These are phyloP conservation scores for Chaetogeoica ovagalla DNA, from an alignment of 2,888 invertebrate genomes.

Conservation along the genomic window DNA sequence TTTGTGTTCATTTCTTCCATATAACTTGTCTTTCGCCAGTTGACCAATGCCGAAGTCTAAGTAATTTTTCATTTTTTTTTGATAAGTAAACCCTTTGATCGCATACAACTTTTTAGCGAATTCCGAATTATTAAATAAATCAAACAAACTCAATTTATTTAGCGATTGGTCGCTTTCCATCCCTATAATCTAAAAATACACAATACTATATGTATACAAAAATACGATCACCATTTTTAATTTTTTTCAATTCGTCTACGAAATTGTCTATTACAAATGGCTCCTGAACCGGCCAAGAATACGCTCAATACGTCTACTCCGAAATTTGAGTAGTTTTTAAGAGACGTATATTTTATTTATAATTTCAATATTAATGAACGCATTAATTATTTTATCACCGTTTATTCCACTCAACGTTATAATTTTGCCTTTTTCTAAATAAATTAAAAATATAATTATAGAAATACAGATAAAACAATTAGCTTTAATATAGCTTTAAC, in stretches of 20 bases:
- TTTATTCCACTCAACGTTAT: not conserved
- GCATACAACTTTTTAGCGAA: not conserved
- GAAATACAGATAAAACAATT: no score
- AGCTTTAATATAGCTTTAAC: no score
- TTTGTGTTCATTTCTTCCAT: not conserved
- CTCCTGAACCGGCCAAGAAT: not conserved
- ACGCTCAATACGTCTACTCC: not conserved
- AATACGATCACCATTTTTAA: not conserved
- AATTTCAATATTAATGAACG: not conserved
- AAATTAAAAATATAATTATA: no score
- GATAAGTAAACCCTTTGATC: not conserved
- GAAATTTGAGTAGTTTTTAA: not conserved
- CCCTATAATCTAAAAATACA: not conserved
- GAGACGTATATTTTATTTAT: not conserved
- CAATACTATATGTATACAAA: not conserved
- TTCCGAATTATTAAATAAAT: not conserved
- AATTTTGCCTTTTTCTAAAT: not conserved
- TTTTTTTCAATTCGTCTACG: not conserved
- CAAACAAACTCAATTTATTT: not conserved
- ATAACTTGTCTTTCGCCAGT: not conserved
- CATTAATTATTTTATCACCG: not conserved
- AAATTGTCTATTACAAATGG: not conserved
- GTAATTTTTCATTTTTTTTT: not conserved
- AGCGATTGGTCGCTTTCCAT: not conserved
- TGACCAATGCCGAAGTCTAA: not conserved